Conservation (phyloP, 2,113 vertebrate species). For the Tachysurus fulvidraco region DNA sequence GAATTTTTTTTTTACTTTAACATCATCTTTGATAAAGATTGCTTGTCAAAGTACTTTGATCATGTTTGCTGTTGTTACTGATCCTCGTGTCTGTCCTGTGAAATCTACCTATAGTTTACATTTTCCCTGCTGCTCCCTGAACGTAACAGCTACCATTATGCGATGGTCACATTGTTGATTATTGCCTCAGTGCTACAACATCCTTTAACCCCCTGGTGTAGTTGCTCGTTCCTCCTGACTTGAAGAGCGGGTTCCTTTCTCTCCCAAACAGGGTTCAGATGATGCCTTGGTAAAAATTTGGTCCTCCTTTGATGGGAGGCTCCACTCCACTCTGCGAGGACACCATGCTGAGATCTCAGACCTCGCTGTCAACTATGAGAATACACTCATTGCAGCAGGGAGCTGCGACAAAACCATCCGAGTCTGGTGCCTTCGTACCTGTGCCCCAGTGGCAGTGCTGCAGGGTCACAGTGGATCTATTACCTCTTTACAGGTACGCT, state of each 20-base stretch:
- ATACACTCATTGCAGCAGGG: constrained; percentile 93
- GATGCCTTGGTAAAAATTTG: constrained; percentile 98
- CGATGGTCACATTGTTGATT: too few species aligned
- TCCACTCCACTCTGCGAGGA: constrained; percentile 89
- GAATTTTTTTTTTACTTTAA: constrained; percentile 57
- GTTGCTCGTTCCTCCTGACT: background rate
- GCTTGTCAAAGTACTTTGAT: background rate
- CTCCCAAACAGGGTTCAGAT: constrained; percentile 84
- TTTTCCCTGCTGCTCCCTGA: background rate
- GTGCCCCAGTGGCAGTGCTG: constrained; percentile 92
- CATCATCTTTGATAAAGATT: background rate
- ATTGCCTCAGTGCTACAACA: background rate
- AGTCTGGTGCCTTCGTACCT: constrained; percentile 96
- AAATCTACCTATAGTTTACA: background rate
- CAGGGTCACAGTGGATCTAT: constrained; percentile 95
- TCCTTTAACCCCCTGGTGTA: background rate
- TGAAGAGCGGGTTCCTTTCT: background rate
- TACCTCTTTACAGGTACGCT: constrained; percentile 90
- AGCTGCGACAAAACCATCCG: constrained; percentile 97
- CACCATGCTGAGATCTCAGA: constrained; percentile 98
- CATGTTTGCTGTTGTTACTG: background rate
- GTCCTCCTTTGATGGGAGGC: constrained; percentile 92
- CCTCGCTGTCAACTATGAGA: constrained; percentile 96
- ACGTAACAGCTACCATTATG: background rate
- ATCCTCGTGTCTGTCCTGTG: background rate